Evolutionary conservation across 2,888 invertebrate genomes (phyloP).

Genomic region (Spodoptera exigua): DNA sequence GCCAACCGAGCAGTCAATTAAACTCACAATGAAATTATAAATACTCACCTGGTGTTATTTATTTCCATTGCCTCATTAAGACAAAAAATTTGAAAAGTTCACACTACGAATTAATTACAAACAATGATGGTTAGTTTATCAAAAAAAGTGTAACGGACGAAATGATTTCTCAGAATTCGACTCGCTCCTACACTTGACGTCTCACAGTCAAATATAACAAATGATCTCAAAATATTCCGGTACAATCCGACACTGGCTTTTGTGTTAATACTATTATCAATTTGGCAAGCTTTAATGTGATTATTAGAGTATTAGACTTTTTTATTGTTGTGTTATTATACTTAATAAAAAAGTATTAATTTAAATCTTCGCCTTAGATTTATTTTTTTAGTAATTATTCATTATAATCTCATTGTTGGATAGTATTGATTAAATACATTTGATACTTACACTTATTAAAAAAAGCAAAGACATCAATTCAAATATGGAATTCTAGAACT

Average conservation of each 20-base stretch:
- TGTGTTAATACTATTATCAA: slow-evolving; percentile 85
- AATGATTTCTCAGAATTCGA: slow-evolving; percentile 74
- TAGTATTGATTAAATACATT: no score
- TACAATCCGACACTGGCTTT: slow-evolving; percentile 70
- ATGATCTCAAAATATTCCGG: slow-evolving; percentile 80
- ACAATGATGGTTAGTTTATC: slow-evolving; percentile 38
- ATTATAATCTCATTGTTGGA: no score
- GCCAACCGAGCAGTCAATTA: no score
- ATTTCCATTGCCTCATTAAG: background rate
- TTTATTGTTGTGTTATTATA: slow-evolving; percentile 32
- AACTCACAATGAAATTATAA: no score
- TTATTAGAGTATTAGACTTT: slow-evolving; percentile 57
- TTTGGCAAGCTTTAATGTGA: slow-evolving; percentile 84
- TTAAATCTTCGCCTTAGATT: background rate
- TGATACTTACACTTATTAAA: no score
- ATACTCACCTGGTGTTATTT: background rate
- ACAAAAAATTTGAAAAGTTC: no score
- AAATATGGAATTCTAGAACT: background rate
- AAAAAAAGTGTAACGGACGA: slow-evolving; percentile 51
- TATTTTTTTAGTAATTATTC: no score
- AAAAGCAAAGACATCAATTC: background rate
- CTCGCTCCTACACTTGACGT: slow-evolving; percentile 75
- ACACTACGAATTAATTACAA: slow-evolving; percentile 28
- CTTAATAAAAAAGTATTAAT: slow-evolving; percentile 13
- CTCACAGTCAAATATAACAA: slow-evolving; percentile 72